These are phyloP conservation scores for Tychaedon coryphoeus DNA, from an alignment of 2,113 vertebrate genomes.

Conservation along the genomic window DNA sequence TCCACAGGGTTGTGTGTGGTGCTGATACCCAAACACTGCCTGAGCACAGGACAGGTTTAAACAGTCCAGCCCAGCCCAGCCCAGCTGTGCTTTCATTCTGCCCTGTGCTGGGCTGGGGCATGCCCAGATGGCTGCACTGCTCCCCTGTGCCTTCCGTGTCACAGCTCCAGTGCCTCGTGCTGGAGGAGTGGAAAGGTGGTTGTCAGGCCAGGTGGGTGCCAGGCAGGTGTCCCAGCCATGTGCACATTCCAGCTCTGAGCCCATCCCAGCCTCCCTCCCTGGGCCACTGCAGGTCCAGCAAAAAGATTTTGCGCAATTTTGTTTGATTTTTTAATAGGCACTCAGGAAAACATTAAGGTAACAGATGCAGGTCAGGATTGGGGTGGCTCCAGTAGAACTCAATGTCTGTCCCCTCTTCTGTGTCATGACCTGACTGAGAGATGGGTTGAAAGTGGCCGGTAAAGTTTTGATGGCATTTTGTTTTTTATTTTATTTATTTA, in stretches of 20 bases:
- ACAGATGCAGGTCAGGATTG: background rate
- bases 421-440: background rate
- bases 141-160: background rate
- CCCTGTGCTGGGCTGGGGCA: background rate
- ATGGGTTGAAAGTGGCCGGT: background rate
- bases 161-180: background rate
- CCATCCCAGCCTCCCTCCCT: background rate
- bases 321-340: background rate
- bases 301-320: background rate
- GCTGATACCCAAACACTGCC: background rate
- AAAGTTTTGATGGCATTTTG: background rate
- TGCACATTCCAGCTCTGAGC: accelerated
- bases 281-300: background rate
- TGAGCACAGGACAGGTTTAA: background rate
- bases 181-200: background rate
- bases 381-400: background rate
- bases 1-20: background rate
- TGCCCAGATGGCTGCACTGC: background rate
- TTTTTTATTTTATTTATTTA: too few relatives aligned
- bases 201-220: background rate
- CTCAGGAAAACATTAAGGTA: background rate
- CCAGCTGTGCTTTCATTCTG: background rate
- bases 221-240: background rate
- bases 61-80: background rate
- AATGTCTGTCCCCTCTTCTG: accelerated